Evolutionary conservation across 2,888 invertebrate species (phyloP).

Genomic region (Meteorus colon): DNA sequence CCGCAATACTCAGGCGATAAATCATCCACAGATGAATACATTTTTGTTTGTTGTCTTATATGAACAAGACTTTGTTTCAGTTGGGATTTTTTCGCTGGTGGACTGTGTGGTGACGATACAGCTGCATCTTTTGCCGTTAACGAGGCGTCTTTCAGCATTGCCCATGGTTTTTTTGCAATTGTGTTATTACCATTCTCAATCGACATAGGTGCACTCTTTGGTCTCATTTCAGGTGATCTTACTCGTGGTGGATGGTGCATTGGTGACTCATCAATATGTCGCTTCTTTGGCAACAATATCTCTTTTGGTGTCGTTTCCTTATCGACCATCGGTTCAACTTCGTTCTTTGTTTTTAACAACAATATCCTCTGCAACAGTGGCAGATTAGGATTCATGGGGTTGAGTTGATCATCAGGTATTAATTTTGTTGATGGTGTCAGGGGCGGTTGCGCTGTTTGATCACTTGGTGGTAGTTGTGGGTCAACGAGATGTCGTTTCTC

Average conservation of each 20-base stretch:
- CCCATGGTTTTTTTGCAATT: constrained; percentile 81
- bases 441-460: constrained; percentile 15
- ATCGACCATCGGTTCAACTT: constrained; percentile 72
- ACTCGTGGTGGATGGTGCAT: background rate
- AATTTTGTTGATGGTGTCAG: constrained; percentile 41
- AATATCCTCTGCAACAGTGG: constrained; percentile 85
- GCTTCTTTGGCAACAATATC: constrained; percentile 59
- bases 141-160: constrained; percentile 83
- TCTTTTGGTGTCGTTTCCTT: constrained; percentile 65
- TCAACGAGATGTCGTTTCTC: constrained; percentile 66
- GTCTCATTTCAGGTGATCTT: background rate
- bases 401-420: constrained; percentile 51
- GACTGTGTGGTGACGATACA: constrained; percentile 57
- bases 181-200: constrained; percentile 63
- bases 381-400: constrained; percentile 70
- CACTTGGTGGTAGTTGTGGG: constrained; percentile 48
- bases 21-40: constrained; percentile 89
- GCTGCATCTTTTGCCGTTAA: constrained; percentile 55
- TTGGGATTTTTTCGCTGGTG: constrained; percentile 57
- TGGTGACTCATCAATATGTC: constrained; percentile 51
- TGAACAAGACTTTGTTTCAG: constrained; percentile 64
- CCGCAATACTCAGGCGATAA: constrained; percentile 90
- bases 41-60: constrained; percentile 75
- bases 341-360: constrained; percentile 85
- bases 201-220: constrained; percentile 45